Conservation (phyloP, 2,888 invertebrate species). For the Macrosiphum euphorbiae region DNA sequence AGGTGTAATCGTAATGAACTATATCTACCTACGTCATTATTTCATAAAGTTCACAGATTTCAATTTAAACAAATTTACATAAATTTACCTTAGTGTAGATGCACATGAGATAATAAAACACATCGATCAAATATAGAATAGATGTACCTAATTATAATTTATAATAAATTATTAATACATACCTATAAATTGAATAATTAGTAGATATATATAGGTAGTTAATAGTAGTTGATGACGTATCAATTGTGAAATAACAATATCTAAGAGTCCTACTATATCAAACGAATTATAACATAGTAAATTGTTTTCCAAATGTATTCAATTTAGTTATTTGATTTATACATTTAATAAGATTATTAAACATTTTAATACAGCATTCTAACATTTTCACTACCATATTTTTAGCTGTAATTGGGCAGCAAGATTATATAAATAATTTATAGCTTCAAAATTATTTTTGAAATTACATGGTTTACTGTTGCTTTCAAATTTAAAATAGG, state of each 20-base stretch:
- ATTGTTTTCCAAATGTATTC: background rate
- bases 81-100: background rate
- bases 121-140: background rate
- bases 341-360: background rate
- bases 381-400: background rate
- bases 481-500: background rate
- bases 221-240: background rate
- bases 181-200: background rate
- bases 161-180: no score
- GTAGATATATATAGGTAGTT: background rate
- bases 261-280: no score
- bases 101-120: background rate
- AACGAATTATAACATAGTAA: background rate
- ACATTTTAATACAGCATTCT: background rate
- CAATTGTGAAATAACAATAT: no score
- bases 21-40: background rate
- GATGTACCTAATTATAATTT: no score
- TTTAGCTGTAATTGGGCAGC: background rate
- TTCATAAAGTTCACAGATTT: constrained; percentile 2
- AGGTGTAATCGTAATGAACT: background rate
- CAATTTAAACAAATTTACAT: background rate
- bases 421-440: no score
- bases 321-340: background rate
- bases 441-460: background rate
- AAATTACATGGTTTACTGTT: background rate